A percentile compares a stretch with the other conserved stretches of the same genome.
Conservation (phyloP, 2,888 invertebrate genomes). For the Hydrotaea diabolus region DNA sequence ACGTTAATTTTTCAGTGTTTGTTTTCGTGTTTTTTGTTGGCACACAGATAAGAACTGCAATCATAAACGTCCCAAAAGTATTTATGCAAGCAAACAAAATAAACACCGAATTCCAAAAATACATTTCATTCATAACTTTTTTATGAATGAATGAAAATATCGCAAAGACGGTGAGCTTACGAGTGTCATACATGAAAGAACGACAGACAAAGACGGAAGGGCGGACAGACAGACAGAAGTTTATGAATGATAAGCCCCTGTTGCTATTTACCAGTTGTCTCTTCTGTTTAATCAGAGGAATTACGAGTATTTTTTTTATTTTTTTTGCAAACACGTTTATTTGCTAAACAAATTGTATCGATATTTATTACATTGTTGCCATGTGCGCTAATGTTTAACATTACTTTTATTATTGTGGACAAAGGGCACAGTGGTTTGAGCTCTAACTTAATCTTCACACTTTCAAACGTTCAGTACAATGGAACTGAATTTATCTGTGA, state of each 20-base stretch:
- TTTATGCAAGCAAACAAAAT: neutral
- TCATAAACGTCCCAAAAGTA: neutral
- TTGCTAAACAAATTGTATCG: constrained; percentile 21
- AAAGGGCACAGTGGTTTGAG: neutral
- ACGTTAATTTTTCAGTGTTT: neutral
- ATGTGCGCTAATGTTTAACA: neutral
- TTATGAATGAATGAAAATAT: constrained; percentile 53
- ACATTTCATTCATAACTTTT: constrained; percentile 59
- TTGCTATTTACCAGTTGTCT: neutral
- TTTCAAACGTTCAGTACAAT: too few species aligned
- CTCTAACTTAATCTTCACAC: too few species aligned
- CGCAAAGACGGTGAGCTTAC: neutral
- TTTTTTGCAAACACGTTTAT: constrained; percentile 12
- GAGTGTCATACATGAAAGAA: neutral
- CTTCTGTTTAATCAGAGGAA: neutral
- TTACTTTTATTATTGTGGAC: neutral
- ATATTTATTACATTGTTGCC: neutral
- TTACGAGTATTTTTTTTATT: too few species aligned
- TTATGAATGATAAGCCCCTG: neutral
- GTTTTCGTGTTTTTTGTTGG: neutral
- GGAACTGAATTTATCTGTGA: too few species aligned
- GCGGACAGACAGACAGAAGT: neutral
- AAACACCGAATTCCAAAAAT: constrained; percentile 37
- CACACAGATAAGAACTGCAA: constrained; percentile 4
- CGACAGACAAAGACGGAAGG: neutral